A percentile compares a stretch with the other conserved stretches of the same genome.
Evolutionary conservation across 2,888 invertebrate genomes (phyloP).

Genomic region (Xestia xanthographa): DNA sequence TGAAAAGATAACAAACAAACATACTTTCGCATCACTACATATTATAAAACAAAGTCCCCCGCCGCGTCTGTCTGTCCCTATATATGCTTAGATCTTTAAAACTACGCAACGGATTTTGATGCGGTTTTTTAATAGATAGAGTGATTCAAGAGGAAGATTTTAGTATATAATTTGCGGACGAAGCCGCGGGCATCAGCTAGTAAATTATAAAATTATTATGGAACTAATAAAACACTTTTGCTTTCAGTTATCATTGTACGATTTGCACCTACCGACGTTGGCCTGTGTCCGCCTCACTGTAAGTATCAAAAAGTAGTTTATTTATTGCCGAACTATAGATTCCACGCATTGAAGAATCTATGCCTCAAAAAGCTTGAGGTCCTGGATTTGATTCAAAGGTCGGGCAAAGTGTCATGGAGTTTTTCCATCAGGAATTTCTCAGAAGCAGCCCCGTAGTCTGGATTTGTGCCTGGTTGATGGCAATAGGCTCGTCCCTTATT

Average conservation of each 20-base stretch:
- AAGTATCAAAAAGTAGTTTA: neutral
- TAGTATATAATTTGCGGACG: too few relatives aligned
- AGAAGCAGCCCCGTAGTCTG: neutral
- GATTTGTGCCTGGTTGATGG: neutral
- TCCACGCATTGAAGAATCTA: neutral
- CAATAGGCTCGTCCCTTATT: too few relatives aligned
- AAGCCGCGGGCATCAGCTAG: too few relatives aligned
- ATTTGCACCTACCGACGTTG: neutral
- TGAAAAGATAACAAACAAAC: too few relatives aligned
- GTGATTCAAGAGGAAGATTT: too few relatives aligned
- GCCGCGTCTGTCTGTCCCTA: too few relatives aligned
- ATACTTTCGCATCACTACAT: too few relatives aligned
- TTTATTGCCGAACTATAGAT: neutral
- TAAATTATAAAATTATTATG: too few relatives aligned
- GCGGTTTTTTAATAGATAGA: too few relatives aligned
- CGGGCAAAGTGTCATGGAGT: neutral
- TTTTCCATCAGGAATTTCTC: neutral
- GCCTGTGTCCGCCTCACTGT: slow-evolving; percentile 26
- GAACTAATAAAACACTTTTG: slow-evolving; percentile 1
- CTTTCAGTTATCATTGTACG: slow-evolving; percentile 35
- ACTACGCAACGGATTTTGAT: too few relatives aligned
- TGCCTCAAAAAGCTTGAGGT: neutral
- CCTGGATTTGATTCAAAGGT: neutral
- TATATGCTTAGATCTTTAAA: too few relatives aligned
- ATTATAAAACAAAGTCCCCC: too few relatives aligned